Evolutionary conservation across 2,113 vertebrate species (phyloP).

Genomic region (Carassius gibelio): DNA sequence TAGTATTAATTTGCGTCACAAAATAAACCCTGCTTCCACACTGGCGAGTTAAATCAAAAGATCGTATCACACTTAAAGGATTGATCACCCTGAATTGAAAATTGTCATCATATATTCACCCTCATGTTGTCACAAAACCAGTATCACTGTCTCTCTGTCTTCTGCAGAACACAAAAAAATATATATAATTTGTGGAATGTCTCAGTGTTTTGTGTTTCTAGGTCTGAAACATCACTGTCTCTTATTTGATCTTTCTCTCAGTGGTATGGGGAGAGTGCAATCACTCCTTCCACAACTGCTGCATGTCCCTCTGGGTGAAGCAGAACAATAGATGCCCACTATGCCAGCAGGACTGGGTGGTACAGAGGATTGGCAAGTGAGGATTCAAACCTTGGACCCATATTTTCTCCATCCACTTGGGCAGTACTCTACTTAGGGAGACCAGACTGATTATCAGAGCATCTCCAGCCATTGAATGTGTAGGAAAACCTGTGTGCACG

Average conservation of each 20-base stretch:
- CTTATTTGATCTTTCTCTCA: conserved; percentile 68
- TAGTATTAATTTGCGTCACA: neutral
- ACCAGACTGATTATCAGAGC: conserved; percentile 31
- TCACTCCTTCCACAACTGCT: conserved; percentile 99
- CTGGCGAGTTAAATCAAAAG: neutral
- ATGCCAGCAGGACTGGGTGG: conserved; percentile 99
- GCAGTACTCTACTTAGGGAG: conserved; percentile 2
- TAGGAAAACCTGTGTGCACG: conserved; percentile 29
- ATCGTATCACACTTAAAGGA: neutral
- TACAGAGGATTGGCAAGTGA: conserved; percentile 98
- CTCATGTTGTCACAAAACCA: neutral
- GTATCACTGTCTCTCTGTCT: neutral
- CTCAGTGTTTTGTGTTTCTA: no score
- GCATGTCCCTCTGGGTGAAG: conserved; percentile 99
- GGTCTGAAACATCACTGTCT: neutral
- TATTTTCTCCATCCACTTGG: neutral
- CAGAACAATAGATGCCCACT: conserved; percentile 99
- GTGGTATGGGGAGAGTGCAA: conserved; percentile 99
- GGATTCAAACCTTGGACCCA: neutral
- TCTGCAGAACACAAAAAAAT: neutral
- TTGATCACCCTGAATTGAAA: neutral
- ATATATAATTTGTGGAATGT: neutral
- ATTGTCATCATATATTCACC: neutral
- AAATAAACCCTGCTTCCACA: neutral
- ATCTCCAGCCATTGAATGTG: conserved; percentile 16